A percentile compares a stretch with the other conserved stretches of the same genome.
Conservation (phyloP, 2,113 vertebrate genomes). For the Alexandromys fortis region DNA sequence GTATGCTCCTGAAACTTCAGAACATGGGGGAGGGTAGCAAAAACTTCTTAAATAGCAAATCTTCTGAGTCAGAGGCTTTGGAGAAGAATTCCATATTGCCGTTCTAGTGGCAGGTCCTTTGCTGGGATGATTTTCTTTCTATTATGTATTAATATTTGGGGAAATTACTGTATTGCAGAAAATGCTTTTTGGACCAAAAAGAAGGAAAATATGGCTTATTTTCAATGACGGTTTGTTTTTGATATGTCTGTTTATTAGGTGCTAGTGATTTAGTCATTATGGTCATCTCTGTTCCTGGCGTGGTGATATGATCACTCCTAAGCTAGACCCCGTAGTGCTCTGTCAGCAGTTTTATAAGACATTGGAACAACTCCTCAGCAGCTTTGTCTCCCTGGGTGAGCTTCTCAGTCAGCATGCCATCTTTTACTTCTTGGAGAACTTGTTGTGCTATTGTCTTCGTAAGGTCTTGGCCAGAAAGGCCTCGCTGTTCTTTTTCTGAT, state of each 20-base stretch:
- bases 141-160: constrained; percentile 69
- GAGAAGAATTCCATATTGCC: constrained; percentile 9
- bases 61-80: constrained; percentile 30
- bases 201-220: constrained; percentile 52
- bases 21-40: background rate
- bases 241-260: constrained; percentile 64
- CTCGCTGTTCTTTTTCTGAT: background rate
- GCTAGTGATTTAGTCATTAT: constrained; percentile 63
- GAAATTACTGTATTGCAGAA: constrained; percentile 66
- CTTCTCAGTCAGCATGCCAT: background rate
- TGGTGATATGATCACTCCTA: constrained; percentile 6
- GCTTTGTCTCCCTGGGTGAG: background rate
- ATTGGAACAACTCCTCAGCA: constrained; percentile 13
- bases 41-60: background rate
- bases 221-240: constrained; percentile 48
- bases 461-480: background rate
- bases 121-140: constrained; percentile 28
- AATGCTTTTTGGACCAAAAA: constrained; percentile 54
- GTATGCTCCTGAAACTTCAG: constrained; percentile 3
- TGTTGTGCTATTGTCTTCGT: background rate
- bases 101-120: constrained; percentile 20
- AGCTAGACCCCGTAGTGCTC: background rate
- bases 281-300: constrained; percentile 38
- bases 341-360: constrained; percentile 8
- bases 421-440: background rate